A percentile compares a stretch with the other conserved stretches of the same genome.
Evolutionary conservation across 2,797 vertebrate species (phyloP).

Genomic region (Galagoides demidoff): DNA sequence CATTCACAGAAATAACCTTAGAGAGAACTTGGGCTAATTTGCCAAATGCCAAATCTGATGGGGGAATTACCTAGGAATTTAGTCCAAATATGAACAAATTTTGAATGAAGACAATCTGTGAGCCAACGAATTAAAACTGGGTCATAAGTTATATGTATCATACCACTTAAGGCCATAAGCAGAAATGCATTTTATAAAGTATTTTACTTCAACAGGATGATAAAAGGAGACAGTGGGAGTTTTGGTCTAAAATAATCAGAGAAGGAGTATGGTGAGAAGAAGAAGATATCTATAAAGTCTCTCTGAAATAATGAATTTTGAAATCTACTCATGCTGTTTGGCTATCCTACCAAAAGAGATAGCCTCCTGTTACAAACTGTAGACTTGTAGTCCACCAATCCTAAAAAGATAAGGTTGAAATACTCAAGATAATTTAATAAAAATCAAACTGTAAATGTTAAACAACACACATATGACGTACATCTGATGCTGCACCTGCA

Average conservation of each 20-base stretch:
- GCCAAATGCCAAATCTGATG: neutral
- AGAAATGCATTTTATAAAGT: neutral
- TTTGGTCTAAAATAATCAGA: neutral
- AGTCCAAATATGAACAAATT: neutral
- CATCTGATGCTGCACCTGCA: neutral
- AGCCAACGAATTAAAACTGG: neutral
- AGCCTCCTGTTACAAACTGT: neutral
- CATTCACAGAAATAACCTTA: neutral
- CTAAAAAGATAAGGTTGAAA: slow-evolving; percentile 27
- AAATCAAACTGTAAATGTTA: neutral
- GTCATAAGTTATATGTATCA: neutral
- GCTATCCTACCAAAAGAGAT: neutral
- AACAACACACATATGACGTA: neutral
- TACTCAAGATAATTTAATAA: neutral
- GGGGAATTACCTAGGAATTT: neutral
- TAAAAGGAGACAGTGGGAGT: neutral
- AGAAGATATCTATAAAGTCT: neutral
- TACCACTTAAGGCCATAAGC: neutral
- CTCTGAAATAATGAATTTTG: neutral
- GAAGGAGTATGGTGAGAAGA: neutral
- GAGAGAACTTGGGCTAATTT: neutral
- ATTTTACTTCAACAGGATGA: neutral
- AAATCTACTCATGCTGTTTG: neutral
- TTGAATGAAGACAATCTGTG: neutral
- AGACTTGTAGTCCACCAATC: neutral